Evolutionary conservation across 2,888 invertebrate species (phyloP), one percentile per base, ranked within the genome.

Genomic region (Metalampra italica): DNA sequence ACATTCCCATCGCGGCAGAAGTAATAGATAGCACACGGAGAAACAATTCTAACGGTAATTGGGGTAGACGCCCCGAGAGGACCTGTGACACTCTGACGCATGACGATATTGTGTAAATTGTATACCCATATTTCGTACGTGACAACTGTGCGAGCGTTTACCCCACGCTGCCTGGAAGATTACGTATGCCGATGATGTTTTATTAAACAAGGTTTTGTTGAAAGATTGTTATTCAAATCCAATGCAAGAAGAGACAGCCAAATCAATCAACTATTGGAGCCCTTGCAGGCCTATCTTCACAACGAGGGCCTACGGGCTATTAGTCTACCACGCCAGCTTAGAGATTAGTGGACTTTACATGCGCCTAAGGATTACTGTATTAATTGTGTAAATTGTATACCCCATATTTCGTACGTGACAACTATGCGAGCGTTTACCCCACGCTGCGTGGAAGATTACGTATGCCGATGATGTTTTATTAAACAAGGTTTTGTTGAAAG

Each of bases 91-190:
- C 64, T 57, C 67, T 79, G 83, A 82, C 84, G 71, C 80, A 83
- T 83, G 79, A 79, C 80, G 74, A 83, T 83, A 82, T 81, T 81
- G 80, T 82, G 81, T 75, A 82, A 82, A 84, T 82, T 76, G 77
- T 75, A 78, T 77, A 64, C 65, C n/a, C 62, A 71, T 75, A 71
- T 71, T 70, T 68, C 62, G 70, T 65, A 71, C 71, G 76, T 75
- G 76, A 71, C 74, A 58, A 58, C 55, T 57, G 65, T 62, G 55
- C 58, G 63, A 50, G 57, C 49, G 53, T 53, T 57, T 54, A 61
- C 66, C 68, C 64, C 55, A 50, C 39, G 11, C 22, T 15, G 29
- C 22, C 22, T 22, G 22, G 22, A 22, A 22, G 36, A 36, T 30
- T 29, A 42, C 41, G 43, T 41, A 30, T 46, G 22, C 22, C 9